Evolutionary conservation across 2,113 vertebrate genomes (phyloP).

Genomic region (Petrocephalus microphthalmus): DNA sequence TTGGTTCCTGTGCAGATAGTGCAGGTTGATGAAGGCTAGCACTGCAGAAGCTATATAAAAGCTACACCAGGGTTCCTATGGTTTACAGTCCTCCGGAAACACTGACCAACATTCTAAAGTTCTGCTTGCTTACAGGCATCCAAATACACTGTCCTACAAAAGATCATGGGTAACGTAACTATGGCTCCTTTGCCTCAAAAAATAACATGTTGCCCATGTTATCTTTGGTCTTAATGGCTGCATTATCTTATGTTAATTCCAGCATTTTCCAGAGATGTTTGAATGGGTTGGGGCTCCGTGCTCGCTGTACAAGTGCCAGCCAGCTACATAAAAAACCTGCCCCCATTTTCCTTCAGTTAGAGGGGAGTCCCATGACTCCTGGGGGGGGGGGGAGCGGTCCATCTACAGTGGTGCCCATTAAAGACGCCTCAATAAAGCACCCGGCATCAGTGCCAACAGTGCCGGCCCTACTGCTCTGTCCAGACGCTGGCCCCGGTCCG

Average conservation of each 20-base stretch:
- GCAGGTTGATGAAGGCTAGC: neutral
- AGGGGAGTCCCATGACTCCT: neutral
- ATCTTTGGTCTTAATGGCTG: neutral
- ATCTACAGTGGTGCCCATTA: neutral
- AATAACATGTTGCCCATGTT: neutral
- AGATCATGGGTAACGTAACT: neutral
- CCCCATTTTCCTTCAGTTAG: neutral
- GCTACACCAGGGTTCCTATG: neutral
- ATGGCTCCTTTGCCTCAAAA: neutral
- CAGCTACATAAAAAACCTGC: neutral
- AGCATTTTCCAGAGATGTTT: neutral
- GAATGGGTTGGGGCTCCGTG: neutral
- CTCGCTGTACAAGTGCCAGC: neutral
- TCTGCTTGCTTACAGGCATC: neutral
- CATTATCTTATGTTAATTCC: neutral
- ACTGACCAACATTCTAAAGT: neutral
- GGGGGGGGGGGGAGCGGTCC: too few species aligned
- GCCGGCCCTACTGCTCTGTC: neutral
- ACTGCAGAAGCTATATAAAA: neutral
- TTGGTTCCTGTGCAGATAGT: neutral
- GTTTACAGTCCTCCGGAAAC: neutral
- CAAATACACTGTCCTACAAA: neutral
- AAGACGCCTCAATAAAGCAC: neutral
- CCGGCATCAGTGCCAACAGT: neutral
- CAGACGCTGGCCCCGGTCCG: constrained; percentile 23